Evolutionary conservation across 2,113 vertebrate genomes (phyloP).

Genomic region (Deroptyus accipitrinus): DNA sequence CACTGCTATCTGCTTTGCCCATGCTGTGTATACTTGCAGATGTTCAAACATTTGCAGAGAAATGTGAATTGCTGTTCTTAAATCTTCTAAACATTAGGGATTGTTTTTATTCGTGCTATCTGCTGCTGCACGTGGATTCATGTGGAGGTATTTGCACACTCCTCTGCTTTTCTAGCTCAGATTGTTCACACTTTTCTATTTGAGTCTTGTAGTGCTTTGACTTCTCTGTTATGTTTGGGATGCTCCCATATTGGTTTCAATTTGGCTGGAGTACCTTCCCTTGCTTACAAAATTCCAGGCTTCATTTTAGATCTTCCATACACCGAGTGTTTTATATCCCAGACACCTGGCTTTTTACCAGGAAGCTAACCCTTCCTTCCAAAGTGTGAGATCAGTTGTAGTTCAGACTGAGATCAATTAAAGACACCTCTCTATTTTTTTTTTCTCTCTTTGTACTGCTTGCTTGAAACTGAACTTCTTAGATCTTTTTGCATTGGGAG

Average conservation of each 20-base stretch:
- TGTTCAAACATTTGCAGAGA: not conserved
- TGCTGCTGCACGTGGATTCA: not conserved
- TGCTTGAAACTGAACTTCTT: not conserved
- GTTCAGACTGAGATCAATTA: not conserved
- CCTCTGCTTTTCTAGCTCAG: not conserved
- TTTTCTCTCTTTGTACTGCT: not conserved
- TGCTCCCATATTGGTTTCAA: not conserved
- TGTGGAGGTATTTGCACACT: not conserved
- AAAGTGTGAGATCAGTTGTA: not conserved
- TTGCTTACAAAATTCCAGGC: not conserved
- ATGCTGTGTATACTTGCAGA: not conserved
- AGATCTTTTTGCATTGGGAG: not conserved
- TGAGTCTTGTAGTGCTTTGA: not conserved
- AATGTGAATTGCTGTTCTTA: not conserved
- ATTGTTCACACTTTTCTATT: not conserved
- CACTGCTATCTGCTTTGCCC: not conserved
- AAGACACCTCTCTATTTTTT: not conserved
- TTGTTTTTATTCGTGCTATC: not conserved
- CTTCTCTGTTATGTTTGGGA: slow-evolving; percentile 6
- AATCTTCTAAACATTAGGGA: not conserved
- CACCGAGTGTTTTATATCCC: not conserved
- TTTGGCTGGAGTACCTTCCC: not conserved
- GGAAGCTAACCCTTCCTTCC: not conserved
- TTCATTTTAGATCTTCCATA: not conserved
- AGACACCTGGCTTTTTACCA: not conserved